Conservation (phyloP, 1,140 invertebrate species). For the Pogonus chalceus region DNA sequence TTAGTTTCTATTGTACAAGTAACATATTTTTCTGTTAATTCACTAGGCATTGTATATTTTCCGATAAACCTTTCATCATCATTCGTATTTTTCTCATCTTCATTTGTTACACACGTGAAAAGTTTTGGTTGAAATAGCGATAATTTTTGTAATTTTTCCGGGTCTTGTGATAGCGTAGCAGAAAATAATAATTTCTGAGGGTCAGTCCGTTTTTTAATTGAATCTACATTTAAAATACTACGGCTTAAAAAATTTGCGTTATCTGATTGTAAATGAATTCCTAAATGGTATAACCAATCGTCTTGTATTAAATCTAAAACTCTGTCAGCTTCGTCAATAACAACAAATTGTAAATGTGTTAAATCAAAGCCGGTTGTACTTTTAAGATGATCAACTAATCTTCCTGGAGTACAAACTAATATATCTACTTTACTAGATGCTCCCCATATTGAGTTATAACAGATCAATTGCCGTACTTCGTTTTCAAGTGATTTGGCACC, state of each 20-base stretch:
- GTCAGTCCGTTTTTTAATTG: conserved; percentile 34
- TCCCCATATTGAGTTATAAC: background rate
- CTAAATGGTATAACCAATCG: conserved; percentile 73
- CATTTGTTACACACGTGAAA: conserved; percentile 62
- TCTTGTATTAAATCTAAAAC: conserved; percentile 84
- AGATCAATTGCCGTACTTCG: conserved; percentile 65
- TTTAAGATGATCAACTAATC: conserved; percentile 85
- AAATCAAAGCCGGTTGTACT: conserved; percentile 80
- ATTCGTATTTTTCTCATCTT: conserved; percentile 27
- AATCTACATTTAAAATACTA: conserved; percentile 6
- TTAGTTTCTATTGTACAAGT: conserved; percentile 61
- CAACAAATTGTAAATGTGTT: conserved; percentile 67
- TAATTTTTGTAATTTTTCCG: conserved; percentile 81
- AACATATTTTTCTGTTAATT: conserved; percentile 68
- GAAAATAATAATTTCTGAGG: conserved; percentile 93
- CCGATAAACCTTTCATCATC: conserved; percentile 45
- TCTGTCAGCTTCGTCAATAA: conserved; percentile 94
- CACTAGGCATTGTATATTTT: conserved; percentile 74
- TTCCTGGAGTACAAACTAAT: conserved; percentile 85
- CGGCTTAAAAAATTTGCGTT: background rate
- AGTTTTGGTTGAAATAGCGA: conserved; percentile 85
- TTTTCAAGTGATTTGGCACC: conserved; percentile 60
- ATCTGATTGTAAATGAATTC: conserved; percentile 43
- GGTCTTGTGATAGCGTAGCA: conserved; percentile 91
- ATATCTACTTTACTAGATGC: conserved; percentile 64